These are phyloP conservation scores for Zosterops japonicus DNA, from an alignment of 2,113 vertebrate species.

Conservation along the genomic window DNA sequence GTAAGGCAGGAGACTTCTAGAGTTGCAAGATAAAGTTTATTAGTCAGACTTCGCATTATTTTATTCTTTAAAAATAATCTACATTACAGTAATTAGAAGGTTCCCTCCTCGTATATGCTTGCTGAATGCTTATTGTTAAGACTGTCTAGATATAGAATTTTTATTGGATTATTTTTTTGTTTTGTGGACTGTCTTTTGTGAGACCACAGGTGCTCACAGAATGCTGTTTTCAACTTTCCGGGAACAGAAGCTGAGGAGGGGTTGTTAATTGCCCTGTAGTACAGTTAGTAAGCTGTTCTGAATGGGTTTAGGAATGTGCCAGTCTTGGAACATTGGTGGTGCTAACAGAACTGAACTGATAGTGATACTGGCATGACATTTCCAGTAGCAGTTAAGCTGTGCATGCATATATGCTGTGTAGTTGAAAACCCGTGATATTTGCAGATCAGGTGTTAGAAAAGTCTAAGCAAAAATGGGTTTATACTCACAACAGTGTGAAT, in stretches of 20 bases:
- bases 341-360: neutral
- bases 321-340: neutral
- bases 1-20: neutral
- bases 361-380: neutral
- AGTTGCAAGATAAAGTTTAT: constrained; percentile 59
- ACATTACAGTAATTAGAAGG: neutral
- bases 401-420: neutral
- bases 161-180: neutral
- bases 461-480: neutral
- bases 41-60: constrained; percentile 20
- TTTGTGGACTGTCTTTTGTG: neutral
- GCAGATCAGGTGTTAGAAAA: neutral
- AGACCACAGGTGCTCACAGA: neutral
- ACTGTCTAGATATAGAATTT: neutral
- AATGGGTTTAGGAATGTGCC: neutral
- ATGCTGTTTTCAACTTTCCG: neutral
- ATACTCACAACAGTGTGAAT: neutral
- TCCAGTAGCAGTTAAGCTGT: neutral
- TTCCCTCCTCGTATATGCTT: neutral
- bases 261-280: neutral
- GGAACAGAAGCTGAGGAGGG: neutral
- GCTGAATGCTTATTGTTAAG: neutral
- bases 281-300: neutral
- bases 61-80: constrained; percentile 44
- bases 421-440: neutral